Conservation (phyloP, 1,140 invertebrate species). For the Euwallacea similis region DNA sequence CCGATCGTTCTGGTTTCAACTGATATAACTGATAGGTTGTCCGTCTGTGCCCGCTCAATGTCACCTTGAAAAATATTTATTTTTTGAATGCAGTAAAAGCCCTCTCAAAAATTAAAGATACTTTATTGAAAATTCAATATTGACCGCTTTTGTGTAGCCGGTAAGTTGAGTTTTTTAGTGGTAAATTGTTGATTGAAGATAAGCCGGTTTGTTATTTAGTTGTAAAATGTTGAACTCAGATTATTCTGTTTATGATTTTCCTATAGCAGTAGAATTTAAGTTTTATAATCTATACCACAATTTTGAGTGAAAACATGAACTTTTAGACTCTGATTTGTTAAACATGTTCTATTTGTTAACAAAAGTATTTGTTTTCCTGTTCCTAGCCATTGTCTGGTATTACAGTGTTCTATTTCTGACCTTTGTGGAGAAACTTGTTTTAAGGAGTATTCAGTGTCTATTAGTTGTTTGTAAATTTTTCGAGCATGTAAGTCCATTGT, state of each 20-base stretch:
- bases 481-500: slow-evolving; percentile 33
- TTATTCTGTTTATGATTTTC: neutral
- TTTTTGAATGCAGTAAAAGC: neutral
- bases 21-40: no score
- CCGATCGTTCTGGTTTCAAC: no score
- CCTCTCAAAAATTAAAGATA: no score
- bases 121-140: no score
- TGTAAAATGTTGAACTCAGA: slow-evolving; percentile 1
- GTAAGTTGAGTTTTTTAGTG: slow-evolving; percentile 8
- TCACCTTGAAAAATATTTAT: slow-evolving; percentile 19
- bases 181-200: slow-evolving; percentile 9
- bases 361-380: slow-evolving; percentile 24
- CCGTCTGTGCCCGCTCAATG: neutral
- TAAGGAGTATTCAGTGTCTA: slow-evolving; percentile 14
- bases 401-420: slow-evolving; percentile 19
- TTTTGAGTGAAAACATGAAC: slow-evolving; percentile 29
- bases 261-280: slow-evolving; percentile 1
- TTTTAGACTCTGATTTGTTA: slow-evolving; percentile 25
- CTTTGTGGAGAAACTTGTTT: neutral
- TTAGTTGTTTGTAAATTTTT: slow-evolving; percentile 27
- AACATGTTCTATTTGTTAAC: slow-evolving; percentile 28
- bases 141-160: neutral
- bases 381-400: slow-evolving; percentile 20
- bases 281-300: slow-evolving; percentile 7
- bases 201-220: slow-evolving; percentile 1